Base-by-base conservation (phyloP, 2,113 vertebrate genomes). In the Abramis brama region DNA sequence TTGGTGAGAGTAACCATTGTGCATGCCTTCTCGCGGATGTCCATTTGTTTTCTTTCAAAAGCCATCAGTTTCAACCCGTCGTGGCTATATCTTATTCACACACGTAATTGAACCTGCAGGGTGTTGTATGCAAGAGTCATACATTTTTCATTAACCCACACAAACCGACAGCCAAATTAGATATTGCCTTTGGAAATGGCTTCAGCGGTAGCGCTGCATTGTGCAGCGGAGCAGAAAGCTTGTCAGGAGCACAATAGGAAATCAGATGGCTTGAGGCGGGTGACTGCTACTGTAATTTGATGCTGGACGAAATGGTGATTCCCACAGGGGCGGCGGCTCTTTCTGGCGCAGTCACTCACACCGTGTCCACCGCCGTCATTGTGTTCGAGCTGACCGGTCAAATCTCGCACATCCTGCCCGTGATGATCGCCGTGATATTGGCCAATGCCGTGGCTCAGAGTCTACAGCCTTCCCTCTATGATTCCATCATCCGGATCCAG, bases 401-500 rank as follows among this genome's bases (percentile, higher is more conserved):
- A 94, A 99, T 99, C 86, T 99, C 98, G 0, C 98, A 99, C 93
- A 99, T 99, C 93, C 94, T 99, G 86, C 98, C 98, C 0, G 98
- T 99, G 91, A 99, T 99, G 98, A 99, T 99, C 0, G 98, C 98
- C 0, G 98, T 99, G 88, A 99, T 99, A 91, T 94, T 99, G 92
- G 98, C 98, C 91, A 99, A 99, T 0, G 97, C 98, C 0, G 98
- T 99, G 57, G 98, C 98, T 45, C 98, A 99, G 94, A 95, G 97
- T 55, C 96, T 99, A 25, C 98, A 99, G 89, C 98, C 98, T 1
- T 99, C 98, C 0, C 96, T 99, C 57, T 99, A 99, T 0, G 98
- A 99, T 95, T 99, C 98, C 93, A 99, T 99, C 94, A 99, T 99
- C 92, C 96, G 97, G 85, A 99, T 99, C 93, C 98, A 99, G 95